Evolutionary conservation across 2,888 invertebrate species (phyloP).

Genomic region (Petrolisthes cinctipes): DNA sequence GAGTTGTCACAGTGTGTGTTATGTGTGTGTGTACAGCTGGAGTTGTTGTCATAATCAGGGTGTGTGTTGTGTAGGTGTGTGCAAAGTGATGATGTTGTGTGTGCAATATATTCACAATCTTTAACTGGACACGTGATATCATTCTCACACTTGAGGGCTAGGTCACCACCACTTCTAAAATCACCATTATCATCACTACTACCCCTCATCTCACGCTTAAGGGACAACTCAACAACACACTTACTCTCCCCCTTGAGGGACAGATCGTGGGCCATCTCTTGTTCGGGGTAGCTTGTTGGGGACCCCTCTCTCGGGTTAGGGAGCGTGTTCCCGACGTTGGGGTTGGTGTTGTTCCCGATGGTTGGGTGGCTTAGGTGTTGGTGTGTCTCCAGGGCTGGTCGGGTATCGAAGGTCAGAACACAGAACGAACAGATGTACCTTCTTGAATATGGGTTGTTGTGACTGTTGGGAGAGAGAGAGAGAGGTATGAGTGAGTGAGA

Average conservation of each 20-base stretch:
- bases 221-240: background rate
- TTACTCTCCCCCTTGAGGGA: constrained; percentile 34
- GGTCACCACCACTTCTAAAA: too few species aligned
- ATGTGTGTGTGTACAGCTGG: too few species aligned
- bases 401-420: constrained; percentile 63
- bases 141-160: too few species aligned
- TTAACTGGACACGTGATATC: too few species aligned
- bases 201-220: background rate
- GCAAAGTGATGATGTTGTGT: too few species aligned
- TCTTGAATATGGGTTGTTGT: constrained; percentile 64
- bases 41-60: too few species aligned
- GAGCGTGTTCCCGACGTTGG: background rate
- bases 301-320: background rate
- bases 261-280: constrained; percentile 56
- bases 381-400: constrained; percentile 61
- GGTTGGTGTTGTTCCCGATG: constrained; percentile 19
- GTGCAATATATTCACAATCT: too few species aligned
- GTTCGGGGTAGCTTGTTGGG: constrained; percentile 8
- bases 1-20: too few species aligned
- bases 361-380: constrained; percentile 56
- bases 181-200: too few species aligned
- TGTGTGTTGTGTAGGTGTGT: too few species aligned
- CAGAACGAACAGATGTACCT: constrained; percentile 63
- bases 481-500: background rate
- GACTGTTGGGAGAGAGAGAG: constrained; percentile 45